Percentiles rank a stretch among this genome's conserved stretches.
Evolutionary conservation across 92 coral and sea anemone species (phyloP).

Genomic region (Palythoa heliodiscus): DNA sequence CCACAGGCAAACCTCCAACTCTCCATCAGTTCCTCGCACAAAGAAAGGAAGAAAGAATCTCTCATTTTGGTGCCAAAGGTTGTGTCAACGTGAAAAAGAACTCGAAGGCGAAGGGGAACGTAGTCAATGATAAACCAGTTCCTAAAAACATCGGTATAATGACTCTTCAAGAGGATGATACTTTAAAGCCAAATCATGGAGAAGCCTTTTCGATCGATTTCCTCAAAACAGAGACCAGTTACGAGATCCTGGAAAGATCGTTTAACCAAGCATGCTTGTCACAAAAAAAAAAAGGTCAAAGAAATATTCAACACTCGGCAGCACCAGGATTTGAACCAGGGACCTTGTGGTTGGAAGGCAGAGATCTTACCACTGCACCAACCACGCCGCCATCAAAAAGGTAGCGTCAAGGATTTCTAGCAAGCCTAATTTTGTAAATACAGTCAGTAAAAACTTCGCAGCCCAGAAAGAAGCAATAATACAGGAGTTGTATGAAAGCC

Average conservation of each 20-base stretch:
- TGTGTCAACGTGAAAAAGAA: slow-evolving; percentile 32
- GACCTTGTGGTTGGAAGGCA: too few species aligned
- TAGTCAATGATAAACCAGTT: slow-evolving; percentile 41
- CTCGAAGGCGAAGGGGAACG: slow-evolving; percentile 36
- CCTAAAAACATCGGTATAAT: slow-evolving; percentile 21
- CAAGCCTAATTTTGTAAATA: slow-evolving; percentile 11
- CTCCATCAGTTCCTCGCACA: slow-evolving; percentile 37
- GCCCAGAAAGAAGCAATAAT: slow-evolving; percentile 30
- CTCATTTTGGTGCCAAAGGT: slow-evolving; percentile 40
- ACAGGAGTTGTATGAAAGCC: slow-evolving; percentile 33
- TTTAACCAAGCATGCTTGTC: too few species aligned
- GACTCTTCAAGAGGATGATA: slow-evolving; percentile 41
- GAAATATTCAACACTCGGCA: too few species aligned
- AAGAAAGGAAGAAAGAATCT: slow-evolving; percentile 32
- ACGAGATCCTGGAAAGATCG: too few species aligned
- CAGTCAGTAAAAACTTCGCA: neutral
- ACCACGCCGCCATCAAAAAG: too few species aligned
- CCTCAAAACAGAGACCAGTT: slow-evolving; percentile 38
- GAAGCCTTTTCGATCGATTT: slow-evolving; percentile 23
- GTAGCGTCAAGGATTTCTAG: neutral
- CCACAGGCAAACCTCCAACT: slow-evolving; percentile 37
- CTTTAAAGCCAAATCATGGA: slow-evolving; percentile 32
- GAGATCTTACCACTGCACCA: too few species aligned
- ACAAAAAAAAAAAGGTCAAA: too few species aligned
- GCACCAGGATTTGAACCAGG: too few species aligned